These are phyloP conservation scores for Galerucella nymphaeae DNA, from an alignment of 2,888 invertebrate genomes.

Conservation along the genomic window DNA sequence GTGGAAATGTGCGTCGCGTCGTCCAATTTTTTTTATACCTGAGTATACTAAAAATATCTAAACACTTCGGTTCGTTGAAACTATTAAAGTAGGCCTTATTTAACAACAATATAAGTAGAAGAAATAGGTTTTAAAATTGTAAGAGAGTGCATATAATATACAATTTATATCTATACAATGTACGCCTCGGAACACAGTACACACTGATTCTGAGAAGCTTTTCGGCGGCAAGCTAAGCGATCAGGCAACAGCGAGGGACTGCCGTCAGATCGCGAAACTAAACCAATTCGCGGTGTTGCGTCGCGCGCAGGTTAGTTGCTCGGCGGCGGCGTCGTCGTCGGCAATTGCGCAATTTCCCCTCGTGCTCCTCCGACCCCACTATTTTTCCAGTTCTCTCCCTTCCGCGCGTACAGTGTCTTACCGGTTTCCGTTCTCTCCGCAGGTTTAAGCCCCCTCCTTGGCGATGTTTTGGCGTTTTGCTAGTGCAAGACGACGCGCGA, in stretches of 20 bases:
- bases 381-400: slow-evolving; percentile 7
- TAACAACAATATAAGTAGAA: slow-evolving; percentile 26
- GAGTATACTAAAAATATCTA: slow-evolving; percentile 14
- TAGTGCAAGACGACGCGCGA: slow-evolving; percentile 26
- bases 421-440: slow-evolving; percentile 42
- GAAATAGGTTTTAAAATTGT: slow-evolving; percentile 19
- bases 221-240: slow-evolving; percentile 66
- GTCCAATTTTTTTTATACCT: slow-evolving; percentile 8
- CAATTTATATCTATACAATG: slow-evolving; percentile 51
- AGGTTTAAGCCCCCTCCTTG: slow-evolving; percentile 38
- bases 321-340: slow-evolving; percentile 42
- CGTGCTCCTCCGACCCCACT: slow-evolving; percentile 47
- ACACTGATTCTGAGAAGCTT: slow-evolving; percentile 64
- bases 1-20: slow-evolving; percentile 25
- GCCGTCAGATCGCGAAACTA: slow-evolving; percentile 64
- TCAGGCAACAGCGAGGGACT: slow-evolving; percentile 67
- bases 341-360: slow-evolving; percentile 59
- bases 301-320: slow-evolving; percentile 41
- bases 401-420: slow-evolving; percentile 18
- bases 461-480: slow-evolving; percentile 29
- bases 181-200: slow-evolving; percentile 62
- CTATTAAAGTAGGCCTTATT: slow-evolving; percentile 31
- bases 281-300: slow-evolving; percentile 58
- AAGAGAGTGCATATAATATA: slow-evolving; percentile 32
- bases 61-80: slow-evolving; percentile 29